Evolutionary conservation across 2,888 invertebrate genomes (phyloP), one percentile per base, ranked within the genome.

Genomic region (Bellardia bayeri): DNA sequence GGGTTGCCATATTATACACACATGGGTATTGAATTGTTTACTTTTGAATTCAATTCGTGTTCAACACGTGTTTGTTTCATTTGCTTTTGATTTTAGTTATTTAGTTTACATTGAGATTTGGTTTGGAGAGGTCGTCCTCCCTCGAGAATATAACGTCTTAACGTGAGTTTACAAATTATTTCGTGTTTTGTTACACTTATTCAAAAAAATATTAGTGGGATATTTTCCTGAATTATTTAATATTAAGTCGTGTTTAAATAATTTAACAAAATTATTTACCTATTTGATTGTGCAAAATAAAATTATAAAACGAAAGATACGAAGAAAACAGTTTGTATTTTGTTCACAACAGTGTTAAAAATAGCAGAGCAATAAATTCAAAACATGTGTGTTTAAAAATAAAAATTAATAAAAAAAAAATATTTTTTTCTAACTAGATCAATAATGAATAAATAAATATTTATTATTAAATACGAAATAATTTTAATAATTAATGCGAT

Each of bases 71-170:
- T 83, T 83, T 76, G 58, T 61, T 75, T 68, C 61, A 4, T 61
- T 61, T 42, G 75, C 14, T 75, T 83, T 76, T 76, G 58, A 63
- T 69, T 78, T 37, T 16, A 56, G 40, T 54, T 63, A 66, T 74
- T 82, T 71, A 83, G 83, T 83, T 78, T 78, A 83, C 63, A 83
- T 45, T 63, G 63, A 83, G 83, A 63, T 83, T 76, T 71, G 76
- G 76, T 63, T 49, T 63, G 58, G 71, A 13, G 76, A 71, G 69
- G 76, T 71, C 76, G 76, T 83, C 69, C 51, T 72, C 72, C 64
- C 56, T 72, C 45, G 16, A 45, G 56, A 64, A 58, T 40, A 76
- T 45, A 49, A 16, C 16, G 54, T 42, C 33, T 76, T 33, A 63
- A 78, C 51, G 76, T 71, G 69, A 63, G 23, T 51, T 69, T 69